Evolutionary conservation across 2,888 invertebrate genomes (phyloP), one percentile per base, ranked within the genome.

Genomic region (Mystacides longicornis): DNA sequence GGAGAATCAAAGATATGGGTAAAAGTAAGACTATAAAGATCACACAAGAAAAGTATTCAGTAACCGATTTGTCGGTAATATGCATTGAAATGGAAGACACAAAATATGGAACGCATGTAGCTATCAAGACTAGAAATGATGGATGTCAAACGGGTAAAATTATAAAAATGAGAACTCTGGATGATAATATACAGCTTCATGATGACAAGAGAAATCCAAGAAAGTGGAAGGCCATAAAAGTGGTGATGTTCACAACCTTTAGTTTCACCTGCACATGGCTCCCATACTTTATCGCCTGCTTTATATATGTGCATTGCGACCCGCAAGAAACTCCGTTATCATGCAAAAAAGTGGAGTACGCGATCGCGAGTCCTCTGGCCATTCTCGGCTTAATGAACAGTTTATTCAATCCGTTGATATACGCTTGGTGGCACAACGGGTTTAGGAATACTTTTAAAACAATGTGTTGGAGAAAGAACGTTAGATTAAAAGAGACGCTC

Each of bases 361-460:
- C 81, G 33, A 68, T 81, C 31, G 71, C 83, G 1, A 80, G 81
- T 47, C 82, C 83, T 0, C 64, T 83, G 42, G 78, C 80, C 0
- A 75, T 80, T 23, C 66, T 84, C 47, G 83, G 82, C 1, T 80
- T 82, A 61, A 63, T 75, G 1, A 84, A 83, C 63, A 82, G 82
- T 62, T 65, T 83, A 47, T 63, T 84, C 1, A 83, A 84, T 65
- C 85, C 85, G 1, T 65, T 85, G 21, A 83, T 85, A 61, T 85
- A 84, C 64, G 83, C 83, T 0, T 85, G 83, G 83, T 85, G 84
- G 84, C 83, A 85, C 65, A 82, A 81, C 66, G 83, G 83, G 0
- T 85, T 84, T 63, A 72, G 83, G 63, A 72, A 67, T 51, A 76
- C 73, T 18, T 68, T 79, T 1, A 72, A 66, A 62, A 70, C 65